Conservation (phyloP, 2,888 invertebrate species). For the Tyria jacobaeae region DNA sequence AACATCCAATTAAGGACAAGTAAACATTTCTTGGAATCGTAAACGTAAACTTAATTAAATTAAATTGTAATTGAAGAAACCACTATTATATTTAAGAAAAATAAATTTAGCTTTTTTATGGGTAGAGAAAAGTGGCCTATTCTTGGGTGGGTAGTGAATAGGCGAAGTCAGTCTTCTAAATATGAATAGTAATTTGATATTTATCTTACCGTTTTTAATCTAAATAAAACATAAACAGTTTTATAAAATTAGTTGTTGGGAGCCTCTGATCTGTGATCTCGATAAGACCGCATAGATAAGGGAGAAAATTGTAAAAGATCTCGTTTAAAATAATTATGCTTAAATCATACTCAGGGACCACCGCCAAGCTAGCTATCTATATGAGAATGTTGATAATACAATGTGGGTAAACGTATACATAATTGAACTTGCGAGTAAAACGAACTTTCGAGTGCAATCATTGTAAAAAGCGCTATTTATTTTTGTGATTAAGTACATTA, state of each 20-base stretch:
- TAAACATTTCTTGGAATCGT: neutral
- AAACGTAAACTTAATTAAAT: conserved; percentile 1
- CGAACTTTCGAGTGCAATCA: too few species aligned
- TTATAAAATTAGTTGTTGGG: neutral
- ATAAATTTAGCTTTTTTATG: neutral
- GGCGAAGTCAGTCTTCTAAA: neutral
- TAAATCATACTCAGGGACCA: neutral
- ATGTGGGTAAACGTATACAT: neutral
- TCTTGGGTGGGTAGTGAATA: conserved; percentile 7
- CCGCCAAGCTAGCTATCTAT: neutral
- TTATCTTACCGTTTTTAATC: neutral
- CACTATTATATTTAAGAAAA: neutral
- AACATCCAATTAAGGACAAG: neutral
- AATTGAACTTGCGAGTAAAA: too few species aligned
- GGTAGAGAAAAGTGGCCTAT: neutral
- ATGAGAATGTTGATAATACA: neutral
- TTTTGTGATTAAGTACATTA: too few species aligned
- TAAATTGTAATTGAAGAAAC: conserved; percentile 2
- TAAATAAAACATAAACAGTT: neutral
- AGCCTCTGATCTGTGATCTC: neutral
- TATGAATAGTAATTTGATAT: conserved; percentile 5
- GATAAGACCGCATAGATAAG: neutral
- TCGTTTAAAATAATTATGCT: neutral
- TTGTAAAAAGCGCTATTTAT: too few species aligned
- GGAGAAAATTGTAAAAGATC: neutral